Conservation (phyloP, 2,888 invertebrate genomes). For the Psylliodes chrysocephalus region DNA sequence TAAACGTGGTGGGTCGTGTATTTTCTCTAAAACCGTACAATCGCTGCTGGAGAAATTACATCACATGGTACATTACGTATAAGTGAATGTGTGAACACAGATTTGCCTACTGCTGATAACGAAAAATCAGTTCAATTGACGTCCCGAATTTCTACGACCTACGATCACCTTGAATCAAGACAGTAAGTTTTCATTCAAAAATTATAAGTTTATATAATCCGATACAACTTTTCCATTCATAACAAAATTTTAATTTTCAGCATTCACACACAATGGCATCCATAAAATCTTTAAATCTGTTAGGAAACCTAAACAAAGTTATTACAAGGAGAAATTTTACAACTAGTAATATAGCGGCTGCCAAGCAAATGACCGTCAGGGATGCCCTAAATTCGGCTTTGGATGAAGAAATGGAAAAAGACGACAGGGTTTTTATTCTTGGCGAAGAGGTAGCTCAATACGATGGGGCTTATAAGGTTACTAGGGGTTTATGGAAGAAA, state of each 20-base stretch:
- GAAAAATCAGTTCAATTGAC: constrained; percentile 16
- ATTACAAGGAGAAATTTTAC: constrained; percentile 67
- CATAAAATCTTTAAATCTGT: constrained; percentile 51
- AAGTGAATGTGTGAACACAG: constrained; percentile 2
- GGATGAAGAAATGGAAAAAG: constrained; percentile 96
- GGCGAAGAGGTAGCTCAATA: constrained; percentile 99
- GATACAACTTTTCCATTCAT: constrained; percentile 30
- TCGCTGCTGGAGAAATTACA: constrained; percentile 13
- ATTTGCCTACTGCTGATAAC: constrained; percentile 31
- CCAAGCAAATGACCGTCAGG: constrained; percentile 87
- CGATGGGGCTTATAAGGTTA: constrained; percentile 97
- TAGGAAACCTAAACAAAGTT: constrained; percentile 55
- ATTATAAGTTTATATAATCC: too few relatives aligned
- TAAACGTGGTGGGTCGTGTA: background rate
- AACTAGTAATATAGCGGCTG: constrained; percentile 63
- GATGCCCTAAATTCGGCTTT: constrained; percentile 97
- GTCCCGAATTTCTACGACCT: constrained; percentile 46
- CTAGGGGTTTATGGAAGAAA: constrained; percentile 95
- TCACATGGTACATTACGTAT: constrained; percentile 40
- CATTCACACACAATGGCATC: constrained; percentile 48
- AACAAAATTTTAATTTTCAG: constrained; percentile 31
- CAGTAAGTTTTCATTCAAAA: constrained; percentile 38
- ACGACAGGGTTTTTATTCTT: constrained; percentile 83
- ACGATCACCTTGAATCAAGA: constrained; percentile 51
- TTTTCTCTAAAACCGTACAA: background rate